These are phyloP conservation scores for Dichetophora obliterata DNA, from an alignment of 2,888 invertebrate species.

Conservation along the genomic window DNA sequence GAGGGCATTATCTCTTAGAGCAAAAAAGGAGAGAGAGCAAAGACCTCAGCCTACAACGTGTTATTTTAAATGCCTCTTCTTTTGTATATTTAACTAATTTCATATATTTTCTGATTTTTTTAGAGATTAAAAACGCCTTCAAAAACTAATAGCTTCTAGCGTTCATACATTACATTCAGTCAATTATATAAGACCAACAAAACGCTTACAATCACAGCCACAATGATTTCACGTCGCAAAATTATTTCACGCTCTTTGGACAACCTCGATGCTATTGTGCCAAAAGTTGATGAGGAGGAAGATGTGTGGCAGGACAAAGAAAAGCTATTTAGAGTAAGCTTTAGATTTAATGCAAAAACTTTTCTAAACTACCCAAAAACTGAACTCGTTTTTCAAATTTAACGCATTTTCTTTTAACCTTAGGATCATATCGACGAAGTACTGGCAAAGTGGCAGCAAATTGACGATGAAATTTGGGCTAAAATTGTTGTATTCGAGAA, in stretches of 20 bases:
- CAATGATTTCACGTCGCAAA: conserved; percentile 91
- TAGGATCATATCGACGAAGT: conserved; percentile 98
- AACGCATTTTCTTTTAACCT: conserved; percentile 9
- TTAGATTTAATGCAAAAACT: conserved; percentile 55
- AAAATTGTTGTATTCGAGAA: conserved; percentile 97
- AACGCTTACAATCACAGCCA: conserved; percentile 49
- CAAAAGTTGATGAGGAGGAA: conserved; percentile 76
- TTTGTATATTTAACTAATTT: not conserved
- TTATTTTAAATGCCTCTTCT: conserved; percentile 3
- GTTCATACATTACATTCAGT: not conserved
- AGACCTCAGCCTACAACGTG: not conserved
- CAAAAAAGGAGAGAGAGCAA: not conserved
- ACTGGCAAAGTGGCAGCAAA: conserved; percentile 94
- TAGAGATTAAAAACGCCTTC: conserved; percentile 34
- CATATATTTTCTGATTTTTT: conserved; percentile 24
- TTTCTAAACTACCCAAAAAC: too few relatives aligned
- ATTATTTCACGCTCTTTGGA: conserved; percentile 92
- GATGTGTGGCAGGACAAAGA: conserved; percentile 95
- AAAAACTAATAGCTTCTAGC: not conserved
- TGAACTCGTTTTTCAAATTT: not conserved
- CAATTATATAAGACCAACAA: conserved; percentile 38
- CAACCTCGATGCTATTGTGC: conserved; percentile 85
- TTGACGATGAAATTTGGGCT: conserved; percentile 99
- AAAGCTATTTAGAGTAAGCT: conserved; percentile 87
- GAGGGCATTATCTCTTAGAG: not conserved